Percentiles rank a stretch among this genome's conserved stretches.
phyloP scores from a whole-genome alignment of 2,888 invertebrate genomes.

The Adelognathus sp. region DNA sequence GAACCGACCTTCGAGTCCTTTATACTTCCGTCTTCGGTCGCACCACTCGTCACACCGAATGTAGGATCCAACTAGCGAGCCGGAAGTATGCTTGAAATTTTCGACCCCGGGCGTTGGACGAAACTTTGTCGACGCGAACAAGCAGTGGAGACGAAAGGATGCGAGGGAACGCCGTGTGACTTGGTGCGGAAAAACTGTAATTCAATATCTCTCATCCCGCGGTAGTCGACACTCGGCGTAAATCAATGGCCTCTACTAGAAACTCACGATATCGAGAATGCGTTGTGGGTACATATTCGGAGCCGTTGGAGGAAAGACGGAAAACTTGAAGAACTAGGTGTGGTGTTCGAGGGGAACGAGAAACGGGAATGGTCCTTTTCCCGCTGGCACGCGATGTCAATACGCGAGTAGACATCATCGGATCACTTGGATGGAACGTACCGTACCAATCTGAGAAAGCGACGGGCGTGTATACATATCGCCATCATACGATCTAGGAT shows the following conservation, averaged over 20 bases:
- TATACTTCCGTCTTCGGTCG: constrained; percentile 48
- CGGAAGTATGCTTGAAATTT: constrained; percentile 56
- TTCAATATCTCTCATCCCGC: constrained; percentile 21
- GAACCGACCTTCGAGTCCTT: constrained; percentile 13
- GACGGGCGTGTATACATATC: constrained; percentile 20
- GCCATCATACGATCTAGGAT: constrained; percentile 40
- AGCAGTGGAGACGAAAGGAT: not conserved
- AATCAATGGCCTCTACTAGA: constrained; percentile 28
- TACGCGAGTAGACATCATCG: constrained; percentile 47
- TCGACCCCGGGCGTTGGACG: constrained; percentile 24
- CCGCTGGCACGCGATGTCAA: constrained; percentile 43
- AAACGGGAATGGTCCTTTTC: not conserved
- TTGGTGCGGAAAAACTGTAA: constrained; percentile 37
- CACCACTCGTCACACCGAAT: not conserved
- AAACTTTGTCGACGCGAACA: constrained; percentile 5
- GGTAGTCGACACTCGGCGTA: not conserved
- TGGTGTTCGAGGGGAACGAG: not conserved
- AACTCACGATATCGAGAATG: constrained; percentile 32
- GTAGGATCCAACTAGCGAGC: not conserved
- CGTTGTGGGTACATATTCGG: constrained; percentile 45
- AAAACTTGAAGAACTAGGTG: constrained; percentile 23
- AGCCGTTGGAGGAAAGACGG: constrained; percentile 24
- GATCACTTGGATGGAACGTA: constrained; percentile 54
- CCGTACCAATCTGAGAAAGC: constrained; percentile 32
- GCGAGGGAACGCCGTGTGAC: constrained; percentile 16